phyloP scores from a whole-genome alignment of 2,888 invertebrate genomes.

The Odontomyia ornata region DNA sequence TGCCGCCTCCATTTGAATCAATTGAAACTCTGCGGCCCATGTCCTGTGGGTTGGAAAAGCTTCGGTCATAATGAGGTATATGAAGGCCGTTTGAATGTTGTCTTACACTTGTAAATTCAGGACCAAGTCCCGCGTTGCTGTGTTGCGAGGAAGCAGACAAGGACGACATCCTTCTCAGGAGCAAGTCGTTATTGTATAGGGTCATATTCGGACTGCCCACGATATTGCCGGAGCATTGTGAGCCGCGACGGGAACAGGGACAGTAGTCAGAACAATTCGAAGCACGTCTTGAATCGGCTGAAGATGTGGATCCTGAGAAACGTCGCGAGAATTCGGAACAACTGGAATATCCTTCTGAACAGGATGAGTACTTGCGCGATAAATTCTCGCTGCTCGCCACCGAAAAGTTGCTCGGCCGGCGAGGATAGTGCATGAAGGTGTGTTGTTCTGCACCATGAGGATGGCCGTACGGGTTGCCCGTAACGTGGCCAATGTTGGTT shows the following conservation, averaged over 20 bases:
- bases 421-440: slow-evolving; percentile 55
- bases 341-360: slow-evolving; percentile 60
- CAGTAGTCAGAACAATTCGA: slow-evolving; percentile 62
- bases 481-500: slow-evolving; percentile 66
- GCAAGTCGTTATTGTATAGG: slow-evolving; percentile 25
- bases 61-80: slow-evolving; percentile 43
- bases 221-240: slow-evolving; percentile 55
- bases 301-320: slow-evolving; percentile 60
- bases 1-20: slow-evolving; percentile 55
- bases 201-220: slow-evolving; percentile 24
- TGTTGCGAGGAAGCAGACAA: slow-evolving; percentile 59
- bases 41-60: slow-evolving; percentile 53
- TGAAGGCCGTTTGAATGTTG: slow-evolving; percentile 44
- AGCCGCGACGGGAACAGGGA: slow-evolving; percentile 61
- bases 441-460: slow-evolving; percentile 16
- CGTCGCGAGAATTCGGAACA: slow-evolving; percentile 60
- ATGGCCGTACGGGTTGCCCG: slow-evolving; percentile 68
- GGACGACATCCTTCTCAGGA: slow-evolving; percentile 60
- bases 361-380: slow-evolving; percentile 60
- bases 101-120: slow-evolving; percentile 33
- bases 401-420: slow-evolving; percentile 76
- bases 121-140: slow-evolving; percentile 10
- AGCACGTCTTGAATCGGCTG: slow-evolving; percentile 56
- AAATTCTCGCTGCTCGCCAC: slow-evolving; percentile 32
- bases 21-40: slow-evolving; percentile 58